Evolutionary conservation across 2,888 invertebrate species (phyloP).

Genomic region (Panzeria rudis): DNA sequence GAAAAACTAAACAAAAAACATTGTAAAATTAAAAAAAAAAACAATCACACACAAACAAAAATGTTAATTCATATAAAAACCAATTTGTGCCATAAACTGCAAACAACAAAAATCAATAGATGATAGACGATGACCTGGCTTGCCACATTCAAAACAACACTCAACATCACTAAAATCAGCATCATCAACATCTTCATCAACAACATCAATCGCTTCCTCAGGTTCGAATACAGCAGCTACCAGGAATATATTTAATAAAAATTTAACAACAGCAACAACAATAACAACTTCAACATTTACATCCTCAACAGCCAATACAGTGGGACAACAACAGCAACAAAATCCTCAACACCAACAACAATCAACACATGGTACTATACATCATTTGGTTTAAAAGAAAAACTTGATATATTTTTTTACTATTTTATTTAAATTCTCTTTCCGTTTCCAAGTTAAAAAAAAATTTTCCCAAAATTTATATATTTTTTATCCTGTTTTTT

Average conservation of each 20-base stretch:
- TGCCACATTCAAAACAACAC: slow-evolving; percentile 74
- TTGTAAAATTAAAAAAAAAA: slow-evolving; percentile 44
- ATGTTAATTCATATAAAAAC: slow-evolving; percentile 15
- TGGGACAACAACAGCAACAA: slow-evolving; percentile 56
- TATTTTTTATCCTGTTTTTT: not conserved
- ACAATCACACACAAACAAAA: slow-evolving; percentile 1
- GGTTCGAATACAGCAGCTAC: slow-evolving; percentile 78
- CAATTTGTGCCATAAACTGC: not conserved
- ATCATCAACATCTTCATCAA: slow-evolving; percentile 79
- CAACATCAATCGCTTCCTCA: slow-evolving; percentile 80
- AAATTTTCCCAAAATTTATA: not conserved
- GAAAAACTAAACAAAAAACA: slow-evolving; percentile 20
- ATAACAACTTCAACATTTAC: slow-evolving; percentile 73
- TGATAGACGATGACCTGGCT: slow-evolving; percentile 84
- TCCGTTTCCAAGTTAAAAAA: not conserved
- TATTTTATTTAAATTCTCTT: not conserved
- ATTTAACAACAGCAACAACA: slow-evolving; percentile 75
- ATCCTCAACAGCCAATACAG: slow-evolving; percentile 68
- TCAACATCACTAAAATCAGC: slow-evolving; percentile 70
- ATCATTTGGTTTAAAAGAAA: slow-evolving; percentile 70
- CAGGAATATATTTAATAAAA: slow-evolving; percentile 76
- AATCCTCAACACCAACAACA: slow-evolving; percentile 50
- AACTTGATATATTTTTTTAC: not conserved
- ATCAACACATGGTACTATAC: slow-evolving; percentile 65
- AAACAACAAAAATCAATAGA: slow-evolving; percentile 74